These are phyloP conservation scores for Misgurnus mizolepis DNA, from an alignment of 2,113 vertebrate species.

Conservation along the genomic window DNA sequence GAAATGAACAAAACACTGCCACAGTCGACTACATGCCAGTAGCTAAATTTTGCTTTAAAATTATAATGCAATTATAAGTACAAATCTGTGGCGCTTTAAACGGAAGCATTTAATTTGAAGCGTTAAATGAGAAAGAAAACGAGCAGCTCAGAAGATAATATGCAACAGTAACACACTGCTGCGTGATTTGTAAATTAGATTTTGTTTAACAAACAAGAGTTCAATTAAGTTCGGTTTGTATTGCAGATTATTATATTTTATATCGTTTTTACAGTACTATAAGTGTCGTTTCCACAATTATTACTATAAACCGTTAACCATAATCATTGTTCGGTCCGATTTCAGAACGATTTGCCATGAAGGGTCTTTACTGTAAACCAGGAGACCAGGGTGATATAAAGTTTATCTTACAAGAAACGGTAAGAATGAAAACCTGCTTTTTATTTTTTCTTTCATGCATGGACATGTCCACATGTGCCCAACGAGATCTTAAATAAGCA, in stretches of 20 bases:
- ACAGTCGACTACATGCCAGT: neutral
- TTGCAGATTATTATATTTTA: neutral
- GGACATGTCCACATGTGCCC: neutral
- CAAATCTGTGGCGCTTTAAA: neutral
- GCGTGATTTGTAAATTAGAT: neutral
- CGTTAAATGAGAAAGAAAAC: neutral
- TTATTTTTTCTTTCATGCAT: neutral
- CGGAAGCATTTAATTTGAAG: neutral
- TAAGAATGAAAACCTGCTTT: constrained; percentile 59
- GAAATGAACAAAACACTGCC: constrained; percentile 33
- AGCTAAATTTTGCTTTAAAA: neutral
- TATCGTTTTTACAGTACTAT: no score
- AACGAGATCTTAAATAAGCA: neutral
- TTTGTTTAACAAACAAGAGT: neutral
- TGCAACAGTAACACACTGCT: neutral
- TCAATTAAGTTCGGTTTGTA: neutral
- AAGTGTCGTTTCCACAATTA: neutral
- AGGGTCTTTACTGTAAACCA: constrained; percentile 80
- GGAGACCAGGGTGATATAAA: constrained; percentile 73
- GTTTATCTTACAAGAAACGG: constrained; percentile 83
- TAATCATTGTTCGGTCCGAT: neutral
- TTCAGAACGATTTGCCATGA: constrained; percentile 68
- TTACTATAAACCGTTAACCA: neutral
- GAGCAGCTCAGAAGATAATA: neutral
- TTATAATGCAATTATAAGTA: neutral